Evolutionary conservation across 2,888 invertebrate genomes (phyloP), one percentile per base, ranked within the genome.

Genomic region (Perizoma flavofasciatum): DNA sequence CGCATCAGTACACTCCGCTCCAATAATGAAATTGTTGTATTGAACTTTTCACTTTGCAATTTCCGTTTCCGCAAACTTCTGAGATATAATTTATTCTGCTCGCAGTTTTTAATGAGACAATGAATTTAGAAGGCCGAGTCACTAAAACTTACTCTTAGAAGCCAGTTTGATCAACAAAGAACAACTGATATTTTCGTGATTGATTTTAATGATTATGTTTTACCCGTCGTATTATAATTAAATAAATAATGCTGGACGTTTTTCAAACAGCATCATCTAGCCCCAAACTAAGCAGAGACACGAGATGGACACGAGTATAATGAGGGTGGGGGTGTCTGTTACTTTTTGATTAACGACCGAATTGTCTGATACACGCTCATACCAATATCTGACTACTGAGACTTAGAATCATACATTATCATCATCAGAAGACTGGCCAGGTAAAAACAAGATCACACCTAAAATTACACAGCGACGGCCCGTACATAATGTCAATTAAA

Each of bases 11-110:
- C 48, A 54, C 50, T 41, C 45, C 49, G 49, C 48, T 35, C 22
- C 49, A 34, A 63, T 75, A 72, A 74, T 68, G 46, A 74, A 69
- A 74, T 74, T 71, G 68, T 75, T 70, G 61, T 71, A 71, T 78
- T 71, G 69, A 75, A 79, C 75, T 77, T 81, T 75, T 67, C 68
- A 77, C 74, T 80, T 75, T 59, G 70, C 69, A 72, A 77, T 78
- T 67, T 70, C 72, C 72, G 60, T 65, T 61, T 47, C 52, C 54
- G 60, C 62, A 62, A 66, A 66, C 56, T 61, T 64, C 57, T 63
- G 55, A 49, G 57, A 50, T 48, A 44, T 56, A 46, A 63, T 65
- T 63, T 69, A 55, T 64, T 63, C 59, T 63, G 45, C 41, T 55
- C 52, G 43, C 61, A 49, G 53, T 46, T 47, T 43, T 54, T 49